Conservation (phyloP, 2,888 invertebrate species). For the Conchocele bisecta region DNA sequence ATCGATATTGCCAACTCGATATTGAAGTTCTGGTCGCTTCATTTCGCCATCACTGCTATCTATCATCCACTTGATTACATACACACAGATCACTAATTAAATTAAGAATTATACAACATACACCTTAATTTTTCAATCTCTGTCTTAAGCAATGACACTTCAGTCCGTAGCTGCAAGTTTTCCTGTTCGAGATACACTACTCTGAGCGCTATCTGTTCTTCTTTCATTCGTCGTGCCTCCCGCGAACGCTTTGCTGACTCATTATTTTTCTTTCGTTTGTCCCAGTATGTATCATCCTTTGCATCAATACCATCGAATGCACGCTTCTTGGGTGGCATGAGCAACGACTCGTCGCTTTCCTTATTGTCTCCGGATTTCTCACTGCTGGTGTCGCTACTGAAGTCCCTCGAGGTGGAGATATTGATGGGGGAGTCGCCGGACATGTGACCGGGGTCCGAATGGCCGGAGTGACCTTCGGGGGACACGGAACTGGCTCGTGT, state of each 20-base stretch:
- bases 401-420: slow-evolving; percentile 43
- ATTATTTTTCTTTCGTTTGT: slow-evolving; percentile 83
- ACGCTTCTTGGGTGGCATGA: slow-evolving; percentile 74
- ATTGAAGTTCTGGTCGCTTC: too few species aligned
- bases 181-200: slow-evolving; percentile 81
- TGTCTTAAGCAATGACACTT: slow-evolving; percentile 77
- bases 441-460: slow-evolving; percentile 30
- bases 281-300: slow-evolving; percentile 82
- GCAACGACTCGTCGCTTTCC: slow-evolving; percentile 40
- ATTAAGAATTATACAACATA: slow-evolving; percentile 76
- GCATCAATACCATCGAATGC: slow-evolving; percentile 48
- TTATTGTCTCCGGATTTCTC: slow-evolving; percentile 44
- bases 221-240: slow-evolving; percentile 81
- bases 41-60: too few species aligned
- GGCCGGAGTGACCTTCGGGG: slow-evolving; percentile 40
- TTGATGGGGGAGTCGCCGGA: slow-evolving; percentile 58
- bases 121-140: slow-evolving; percentile 79
- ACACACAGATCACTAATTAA: too few species aligned
- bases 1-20: too few species aligned
- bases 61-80: too few species aligned
- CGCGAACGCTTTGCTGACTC: slow-evolving; percentile 83
- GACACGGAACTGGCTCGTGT: slow-evolving; percentile 37
- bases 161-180: slow-evolving; percentile 80
- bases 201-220: slow-evolving; percentile 80
- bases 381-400: slow-evolving; percentile 40